phyloP scores from a whole-genome alignment of 2,797 vertebrate genomes.

The Spinibarbus caldwelli region DNA sequence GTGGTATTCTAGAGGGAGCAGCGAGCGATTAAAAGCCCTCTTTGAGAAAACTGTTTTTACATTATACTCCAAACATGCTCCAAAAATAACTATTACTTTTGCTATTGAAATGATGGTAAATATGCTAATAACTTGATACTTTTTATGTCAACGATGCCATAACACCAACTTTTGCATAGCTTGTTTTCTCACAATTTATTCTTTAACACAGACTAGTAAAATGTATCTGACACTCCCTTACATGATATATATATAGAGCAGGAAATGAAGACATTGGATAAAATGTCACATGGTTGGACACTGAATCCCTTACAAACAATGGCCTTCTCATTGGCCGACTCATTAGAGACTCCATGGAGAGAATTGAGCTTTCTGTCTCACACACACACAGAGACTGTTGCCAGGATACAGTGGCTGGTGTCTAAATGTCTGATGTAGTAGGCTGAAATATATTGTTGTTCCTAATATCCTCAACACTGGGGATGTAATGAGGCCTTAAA shows the following conservation, averaged over 20 bases:
- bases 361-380: neutral
- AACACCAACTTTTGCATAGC: neutral
- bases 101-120: neutral
- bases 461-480: slow-evolving; percentile 36
- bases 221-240: neutral
- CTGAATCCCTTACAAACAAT: neutral
- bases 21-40: neutral
- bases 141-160: neutral
- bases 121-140: neutral
- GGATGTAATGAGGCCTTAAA: slow-evolving; percentile 55
- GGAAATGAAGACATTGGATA: neutral
- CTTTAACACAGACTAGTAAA: neutral
- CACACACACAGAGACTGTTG: slow-evolving; percentile 69
- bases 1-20: neutral
- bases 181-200: neutral
- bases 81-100: neutral
- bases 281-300: neutral
- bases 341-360: neutral
- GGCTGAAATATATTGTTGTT: slow-evolving; percentile 65
- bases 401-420: slow-evolving; percentile 72
- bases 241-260: neutral
- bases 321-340: neutral
- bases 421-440: slow-evolving; percentile 50
- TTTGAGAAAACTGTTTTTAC: neutral
- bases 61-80: neutral